These are phyloP conservation scores for Sarcophaga subvicina DNA, from an alignment of 2,888 invertebrate genomes.

Conservation along the genomic window DNA sequence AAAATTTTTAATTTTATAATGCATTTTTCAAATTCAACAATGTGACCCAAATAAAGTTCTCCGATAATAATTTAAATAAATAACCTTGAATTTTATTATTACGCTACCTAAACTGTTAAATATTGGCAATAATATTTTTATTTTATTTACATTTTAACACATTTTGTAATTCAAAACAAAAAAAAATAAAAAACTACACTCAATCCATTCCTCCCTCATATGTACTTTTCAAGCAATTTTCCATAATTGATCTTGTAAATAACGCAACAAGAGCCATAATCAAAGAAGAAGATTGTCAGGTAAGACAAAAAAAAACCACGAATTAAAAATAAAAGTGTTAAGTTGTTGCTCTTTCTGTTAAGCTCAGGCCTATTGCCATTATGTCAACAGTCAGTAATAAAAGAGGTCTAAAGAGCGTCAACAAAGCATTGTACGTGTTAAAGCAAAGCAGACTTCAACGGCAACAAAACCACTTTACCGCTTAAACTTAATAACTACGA, in stretches of 20 bases:
- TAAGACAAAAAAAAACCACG: neutral
- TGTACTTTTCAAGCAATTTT: slow-evolving; percentile 28
- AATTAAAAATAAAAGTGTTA: slow-evolving; percentile 27
- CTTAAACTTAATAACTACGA: neutral
- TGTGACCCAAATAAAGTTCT: slow-evolving; percentile 24
- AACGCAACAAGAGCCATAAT: slow-evolving; percentile 16
- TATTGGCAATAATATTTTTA: neutral
- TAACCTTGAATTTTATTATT: slow-evolving; percentile 47
- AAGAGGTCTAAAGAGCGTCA: neutral
- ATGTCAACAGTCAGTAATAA: neutral
- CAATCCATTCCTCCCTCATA: neutral
- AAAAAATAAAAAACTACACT: neutral
- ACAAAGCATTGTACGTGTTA: neutral
- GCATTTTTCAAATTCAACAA: no score
- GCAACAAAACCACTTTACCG: neutral
- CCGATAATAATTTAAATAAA: slow-evolving; percentile 11
- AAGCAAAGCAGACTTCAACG: neutral
- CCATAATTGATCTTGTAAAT: slow-evolving; percentile 44
- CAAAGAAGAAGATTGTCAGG: slow-evolving; percentile 22
- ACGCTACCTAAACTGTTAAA: slow-evolving; percentile 2
- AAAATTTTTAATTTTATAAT: neutral
- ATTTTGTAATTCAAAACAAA: slow-evolving; percentile 8
- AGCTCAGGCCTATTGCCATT: neutral
- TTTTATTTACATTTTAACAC: slow-evolving; percentile 8
- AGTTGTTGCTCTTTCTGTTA: slow-evolving; percentile 2